Conservation (phyloP, 2,113 vertebrate genomes). For the Calonectris borealis region DNA sequence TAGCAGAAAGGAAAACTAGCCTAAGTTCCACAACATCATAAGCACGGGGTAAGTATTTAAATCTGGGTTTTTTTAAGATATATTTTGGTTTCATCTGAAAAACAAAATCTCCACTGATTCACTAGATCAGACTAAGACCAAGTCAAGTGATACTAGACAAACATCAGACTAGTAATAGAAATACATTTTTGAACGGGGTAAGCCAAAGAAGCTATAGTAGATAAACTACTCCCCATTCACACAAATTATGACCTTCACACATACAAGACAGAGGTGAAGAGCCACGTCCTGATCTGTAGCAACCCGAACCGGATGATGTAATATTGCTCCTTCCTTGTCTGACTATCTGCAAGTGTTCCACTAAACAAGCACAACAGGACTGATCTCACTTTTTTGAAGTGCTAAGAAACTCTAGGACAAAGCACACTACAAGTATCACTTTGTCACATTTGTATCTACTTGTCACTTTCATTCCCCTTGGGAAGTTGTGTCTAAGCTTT, state of each 20-base stretch:
- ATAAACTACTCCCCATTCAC: neutral
- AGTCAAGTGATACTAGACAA: neutral
- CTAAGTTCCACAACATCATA: neutral
- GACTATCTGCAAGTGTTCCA: neutral
- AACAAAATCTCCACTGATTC: neutral
- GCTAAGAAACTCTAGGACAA: neutral
- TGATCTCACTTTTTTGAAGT: neutral
- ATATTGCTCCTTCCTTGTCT: neutral
- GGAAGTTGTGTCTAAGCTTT: neutral
- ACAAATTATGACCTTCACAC: neutral
- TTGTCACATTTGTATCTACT: neutral
- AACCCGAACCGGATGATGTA: neutral
- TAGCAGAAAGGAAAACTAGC: neutral
- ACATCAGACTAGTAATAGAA: neutral
- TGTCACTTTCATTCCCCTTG: neutral
- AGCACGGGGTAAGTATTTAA: neutral
- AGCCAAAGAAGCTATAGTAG: neutral
- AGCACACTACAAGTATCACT: neutral
- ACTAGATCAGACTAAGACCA: neutral
- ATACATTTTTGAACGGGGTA: neutral
- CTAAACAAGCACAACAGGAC: neutral
- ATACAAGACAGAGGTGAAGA: neutral
- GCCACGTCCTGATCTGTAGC: too few species aligned
- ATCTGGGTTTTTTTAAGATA: neutral
- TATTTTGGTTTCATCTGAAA: neutral